Percentiles rank a stretch among this genome's conserved stretches.
Conservation (phyloP, 1,140 invertebrate species). For the Drosophila athabasca region DNA sequence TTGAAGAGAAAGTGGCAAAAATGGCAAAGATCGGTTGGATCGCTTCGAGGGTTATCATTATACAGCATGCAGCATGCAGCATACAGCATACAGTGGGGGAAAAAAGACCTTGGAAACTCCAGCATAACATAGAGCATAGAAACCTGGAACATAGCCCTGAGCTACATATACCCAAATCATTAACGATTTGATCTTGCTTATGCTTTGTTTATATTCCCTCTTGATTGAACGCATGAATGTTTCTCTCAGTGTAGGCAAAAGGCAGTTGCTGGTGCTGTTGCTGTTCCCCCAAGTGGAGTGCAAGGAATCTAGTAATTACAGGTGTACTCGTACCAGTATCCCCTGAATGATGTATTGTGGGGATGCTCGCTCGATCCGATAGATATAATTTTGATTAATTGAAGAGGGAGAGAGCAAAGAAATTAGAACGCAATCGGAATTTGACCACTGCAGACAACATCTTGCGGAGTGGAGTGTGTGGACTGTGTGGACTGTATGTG, state of each 20-base stretch:
- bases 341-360: conserved; percentile 19
- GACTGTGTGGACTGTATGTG: too few species aligned
- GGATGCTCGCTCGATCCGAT: conserved; percentile 51
- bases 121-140: too few species aligned
- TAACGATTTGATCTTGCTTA: too few species aligned
- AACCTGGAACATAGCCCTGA: too few species aligned
- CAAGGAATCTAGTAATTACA: conserved; percentile 56
- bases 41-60: conserved; percentile 62
- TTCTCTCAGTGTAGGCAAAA: conserved; percentile 16
- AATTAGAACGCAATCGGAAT: conserved; percentile 45
- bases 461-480: too few species aligned
- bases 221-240: too few species aligned
- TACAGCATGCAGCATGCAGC: background rate
- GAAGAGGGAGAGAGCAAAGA: conserved; percentile 33
- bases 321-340: background rate
- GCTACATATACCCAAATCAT: too few species aligned
- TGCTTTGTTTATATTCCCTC: too few species aligned
- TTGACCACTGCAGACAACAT: conserved; percentile 16
- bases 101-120: too few species aligned
- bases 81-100: conserved; percentile 11
- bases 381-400: conserved; percentile 59
- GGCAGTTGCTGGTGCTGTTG: background rate
- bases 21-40: conserved; percentile 5
- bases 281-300: conserved; percentile 23
- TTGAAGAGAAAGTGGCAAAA: conserved; percentile 50